Base-by-base conservation (phyloP, 2,113 vertebrate genomes). In the Syngnathus typhle region DNA sequence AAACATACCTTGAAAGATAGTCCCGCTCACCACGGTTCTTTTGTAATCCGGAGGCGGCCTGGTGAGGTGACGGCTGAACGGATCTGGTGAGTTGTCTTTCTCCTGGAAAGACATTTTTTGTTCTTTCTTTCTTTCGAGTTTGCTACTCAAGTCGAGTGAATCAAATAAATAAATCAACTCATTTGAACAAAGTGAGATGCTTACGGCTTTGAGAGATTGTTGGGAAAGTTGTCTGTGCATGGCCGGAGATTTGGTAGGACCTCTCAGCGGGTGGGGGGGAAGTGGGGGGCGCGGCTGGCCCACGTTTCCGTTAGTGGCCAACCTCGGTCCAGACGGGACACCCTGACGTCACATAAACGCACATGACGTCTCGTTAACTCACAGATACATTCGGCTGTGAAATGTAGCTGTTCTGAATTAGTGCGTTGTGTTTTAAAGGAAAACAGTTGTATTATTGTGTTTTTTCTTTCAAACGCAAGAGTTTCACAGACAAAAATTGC, bases 11-110 rank as follows among this genome's bases (percentile, higher is more conserved):
- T 93, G 74, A 81, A 94, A 98, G 46, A 93, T 88, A 66, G 84
- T 90, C 76, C 88, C 60, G 70, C 81, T 93, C 70, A 91, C 91
- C 69, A 93, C 69, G 0, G 89, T 92, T 87, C 94, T 93, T 88
- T 97, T 96, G 67, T 98, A 98, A 78, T 98, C 96, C 16, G 96
- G 96, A 4, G 96, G 96, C 3, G 95, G 96, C 68, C 96, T 92
- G 38, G 94, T 94, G 77, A 98, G 88, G 80, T 96, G 95, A 64
- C 94, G 92, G 71, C 90, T 98, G 79, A 96, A 89, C 81, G 95
- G 95, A 79, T 98, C 96, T 65, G 94, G 94, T 15, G 92, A 59
- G 43, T 78, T 85, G 54, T 93, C 92, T 87, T 98, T 98, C 78
- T 98, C 96, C 96, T 98, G 74, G 46, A 89, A 76, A 12, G 32